Percentiles rank a stretch among this genome's conserved stretches.
Conservation (phyloP, 2,113 vertebrate species). For the Chaetura pelagica region DNA sequence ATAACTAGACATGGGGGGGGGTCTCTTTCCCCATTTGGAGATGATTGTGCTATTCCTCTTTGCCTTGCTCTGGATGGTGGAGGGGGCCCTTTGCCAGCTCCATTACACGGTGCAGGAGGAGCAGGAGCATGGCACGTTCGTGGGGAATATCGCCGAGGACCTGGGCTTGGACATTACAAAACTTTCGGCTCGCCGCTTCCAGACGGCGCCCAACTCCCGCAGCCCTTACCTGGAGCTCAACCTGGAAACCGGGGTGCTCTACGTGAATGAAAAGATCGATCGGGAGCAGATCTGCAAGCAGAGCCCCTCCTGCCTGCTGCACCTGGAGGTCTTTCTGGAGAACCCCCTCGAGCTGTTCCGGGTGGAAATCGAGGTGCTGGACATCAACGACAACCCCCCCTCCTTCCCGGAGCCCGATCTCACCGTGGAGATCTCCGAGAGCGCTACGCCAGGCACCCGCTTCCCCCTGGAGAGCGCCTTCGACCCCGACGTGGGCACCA, state of each 20-base stretch:
- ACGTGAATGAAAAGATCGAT: constrained; percentile 94
- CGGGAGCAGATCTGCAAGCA: constrained; percentile 95
- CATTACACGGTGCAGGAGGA: constrained; percentile 97
- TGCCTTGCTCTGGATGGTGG: constrained; percentile 85
- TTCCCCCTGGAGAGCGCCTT: constrained; percentile 96
- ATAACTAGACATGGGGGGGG: constrained; percentile 55
- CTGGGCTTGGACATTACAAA: constrained; percentile 98
- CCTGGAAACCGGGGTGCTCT: constrained; percentile 93
- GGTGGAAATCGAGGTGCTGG: constrained; percentile 95
- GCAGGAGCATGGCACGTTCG: constrained; percentile 94
- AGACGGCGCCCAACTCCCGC: constrained; percentile 92
- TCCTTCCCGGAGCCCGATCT: constrained; percentile 94
- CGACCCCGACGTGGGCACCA: constrained; percentile 96
- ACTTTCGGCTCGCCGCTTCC: constrained; percentile 93
- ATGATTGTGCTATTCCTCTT: constrained; percentile 90
- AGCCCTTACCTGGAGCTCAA: constrained; percentile 95
- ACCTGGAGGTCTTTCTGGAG: constrained; percentile 97
- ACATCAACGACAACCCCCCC: constrained; percentile 97
- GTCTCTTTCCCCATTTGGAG: constrained; percentile 82
- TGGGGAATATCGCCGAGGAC: constrained; percentile 98
- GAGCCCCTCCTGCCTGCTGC: constrained; percentile 91
- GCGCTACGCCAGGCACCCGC: constrained; percentile 94
- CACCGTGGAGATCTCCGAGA: constrained; percentile 96
- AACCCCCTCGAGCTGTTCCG: constrained; percentile 95
- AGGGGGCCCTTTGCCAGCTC: constrained; percentile 90